These are phyloP conservation scores for Larimichthys polyactis DNA, from an alignment of 2,113 vertebrate species.

Conservation along the genomic window DNA sequence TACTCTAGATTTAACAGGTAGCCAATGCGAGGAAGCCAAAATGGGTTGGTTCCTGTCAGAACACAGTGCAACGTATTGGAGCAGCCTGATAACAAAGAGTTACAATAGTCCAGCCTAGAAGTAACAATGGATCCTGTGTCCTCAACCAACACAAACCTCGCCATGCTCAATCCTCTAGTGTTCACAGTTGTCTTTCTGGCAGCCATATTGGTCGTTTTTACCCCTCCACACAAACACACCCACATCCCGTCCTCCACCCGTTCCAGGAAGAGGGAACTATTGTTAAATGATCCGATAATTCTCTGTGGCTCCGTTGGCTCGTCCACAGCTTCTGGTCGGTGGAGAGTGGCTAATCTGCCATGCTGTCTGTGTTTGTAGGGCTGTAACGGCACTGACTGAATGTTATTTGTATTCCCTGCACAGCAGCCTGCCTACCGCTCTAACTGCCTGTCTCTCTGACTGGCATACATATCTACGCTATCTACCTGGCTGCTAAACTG, in stretches of 20 bases:
- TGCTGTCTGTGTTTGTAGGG: conserved; percentile 51
- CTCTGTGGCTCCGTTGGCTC: conserved; percentile 34
- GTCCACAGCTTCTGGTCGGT: conserved; percentile 35
- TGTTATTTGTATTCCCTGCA: conserved; percentile 64
- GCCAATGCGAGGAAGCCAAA: too few relatives aligned
- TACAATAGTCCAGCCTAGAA: too few relatives aligned
- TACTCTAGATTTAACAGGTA: too few relatives aligned
- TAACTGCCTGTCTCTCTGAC: conserved; percentile 22
- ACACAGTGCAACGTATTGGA: too few relatives aligned
- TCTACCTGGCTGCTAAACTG: conserved; percentile 35
- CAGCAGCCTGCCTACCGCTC: conserved; percentile 10
- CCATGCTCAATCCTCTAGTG: not conserved
- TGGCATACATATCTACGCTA: conserved; percentile 21
- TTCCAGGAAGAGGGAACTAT: conserved; percentile 35
- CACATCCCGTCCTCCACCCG: not conserved
- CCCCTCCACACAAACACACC: not conserved
- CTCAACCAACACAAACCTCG: conserved; percentile 9
- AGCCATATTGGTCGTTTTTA: conserved; percentile 21
- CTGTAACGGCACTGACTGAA: conserved; percentile 30
- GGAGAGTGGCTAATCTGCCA: conserved; percentile 50
- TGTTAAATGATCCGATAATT: conserved; percentile 69
- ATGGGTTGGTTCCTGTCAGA: too few relatives aligned
- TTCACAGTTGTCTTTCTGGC: conserved; percentile 32
- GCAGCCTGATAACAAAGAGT: too few relatives aligned
- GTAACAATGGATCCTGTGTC: not conserved